Evolutionary conservation across 1,140 invertebrate genomes (phyloP), one percentile per base, ranked within the genome.

Genomic region (Drosophila nikananu): DNA sequence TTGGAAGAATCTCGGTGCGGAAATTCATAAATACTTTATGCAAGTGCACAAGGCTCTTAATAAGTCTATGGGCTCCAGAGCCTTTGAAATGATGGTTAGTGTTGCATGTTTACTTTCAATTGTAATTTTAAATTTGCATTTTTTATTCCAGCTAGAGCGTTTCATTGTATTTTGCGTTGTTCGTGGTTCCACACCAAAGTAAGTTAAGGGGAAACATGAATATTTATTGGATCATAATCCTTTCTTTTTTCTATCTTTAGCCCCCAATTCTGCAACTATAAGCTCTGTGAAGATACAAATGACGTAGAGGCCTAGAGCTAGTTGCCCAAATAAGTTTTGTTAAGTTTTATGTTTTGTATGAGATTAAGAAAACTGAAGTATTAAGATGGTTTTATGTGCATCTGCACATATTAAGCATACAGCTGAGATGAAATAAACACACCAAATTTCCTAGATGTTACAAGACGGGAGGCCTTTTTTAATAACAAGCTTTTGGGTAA

Each of bases 71-170:
- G 46, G n/a, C 17, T 39, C 58, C 17, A 37, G 55, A 32, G 17
- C 19, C n/a, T 77, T 77, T 5, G 62, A 60, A 52, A 78, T 77
- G 74, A 78, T 77, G 75, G 75, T 68, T 5, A 54, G 62, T 66
- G 19, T 15, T 5, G 2, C 21, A 6, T 7, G 5, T 37, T 13
- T 37, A 3, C 2, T 35, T 35, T 0, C 0, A n/a, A 5, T 10
- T 3, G n/a, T 0, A 9, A 19, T 25, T 57, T 42, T 17, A 17
- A 5, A 32, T 30, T 19, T n/a, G 1, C 0, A 15, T 46, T 23
- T 30, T 15, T 6, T 8, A 19, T 64, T 76, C 0, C 37, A 77
- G 75, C 21, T 78, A 10, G 74, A 78, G 19, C 74, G 75, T 1
- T 78, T 62, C 5, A 62, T 78, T 39, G 74, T 51, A 2, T 70